Percentiles rank a stretch among this genome's conserved stretches.
phyloP scores from a whole-genome alignment of 2,888 invertebrate genomes.

The Seira ritae region DNA sequence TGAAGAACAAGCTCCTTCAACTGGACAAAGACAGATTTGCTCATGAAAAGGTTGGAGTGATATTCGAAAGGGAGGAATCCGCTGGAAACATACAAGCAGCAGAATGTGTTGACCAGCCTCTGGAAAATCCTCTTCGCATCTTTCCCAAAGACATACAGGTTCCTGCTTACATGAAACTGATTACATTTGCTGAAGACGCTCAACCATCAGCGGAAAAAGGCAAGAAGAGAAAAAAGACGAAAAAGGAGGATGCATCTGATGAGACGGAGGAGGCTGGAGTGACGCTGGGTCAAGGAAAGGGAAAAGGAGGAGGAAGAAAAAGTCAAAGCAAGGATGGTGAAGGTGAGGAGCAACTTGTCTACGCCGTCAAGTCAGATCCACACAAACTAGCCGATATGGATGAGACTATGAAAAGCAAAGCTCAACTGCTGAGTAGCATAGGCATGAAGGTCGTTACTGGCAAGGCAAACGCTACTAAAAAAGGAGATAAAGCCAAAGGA shows the following conservation, averaged over 20 bases:
- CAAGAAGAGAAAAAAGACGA: conserved; percentile 37
- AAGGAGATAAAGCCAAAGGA: neutral
- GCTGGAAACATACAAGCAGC: conserved; percentile 56
- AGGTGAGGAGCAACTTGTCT: conserved; percentile 37
- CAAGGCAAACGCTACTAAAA: neutral
- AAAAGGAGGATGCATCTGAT: neutral
- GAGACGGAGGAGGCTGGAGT: neutral
- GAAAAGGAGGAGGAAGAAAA: conserved; percentile 15
- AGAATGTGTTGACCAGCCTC: conserved; percentile 34
- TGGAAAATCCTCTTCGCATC: conserved; percentile 46
- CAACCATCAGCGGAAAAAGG: conserved; percentile 35
- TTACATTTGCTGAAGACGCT: conserved; percentile 43
- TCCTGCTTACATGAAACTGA: conserved; percentile 48
- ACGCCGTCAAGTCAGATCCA: conserved; percentile 61
- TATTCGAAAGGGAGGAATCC: conserved; percentile 66
- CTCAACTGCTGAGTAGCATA: conserved; percentile 53
- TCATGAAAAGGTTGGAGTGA: conserved; percentile 51
- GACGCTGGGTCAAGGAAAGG: neutral
- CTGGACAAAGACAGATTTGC: conserved; percentile 74
- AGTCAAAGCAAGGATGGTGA: conserved; percentile 9
- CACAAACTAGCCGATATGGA: conserved; percentile 3
- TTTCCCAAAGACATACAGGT: conserved; percentile 70
- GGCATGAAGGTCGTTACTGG: conserved; percentile 54
- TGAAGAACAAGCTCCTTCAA: conserved; percentile 82
- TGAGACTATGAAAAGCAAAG: conserved; percentile 29